phyloP scores from a whole-genome alignment of 2,888 invertebrate species.

The Drosophila neutralis region DNA sequence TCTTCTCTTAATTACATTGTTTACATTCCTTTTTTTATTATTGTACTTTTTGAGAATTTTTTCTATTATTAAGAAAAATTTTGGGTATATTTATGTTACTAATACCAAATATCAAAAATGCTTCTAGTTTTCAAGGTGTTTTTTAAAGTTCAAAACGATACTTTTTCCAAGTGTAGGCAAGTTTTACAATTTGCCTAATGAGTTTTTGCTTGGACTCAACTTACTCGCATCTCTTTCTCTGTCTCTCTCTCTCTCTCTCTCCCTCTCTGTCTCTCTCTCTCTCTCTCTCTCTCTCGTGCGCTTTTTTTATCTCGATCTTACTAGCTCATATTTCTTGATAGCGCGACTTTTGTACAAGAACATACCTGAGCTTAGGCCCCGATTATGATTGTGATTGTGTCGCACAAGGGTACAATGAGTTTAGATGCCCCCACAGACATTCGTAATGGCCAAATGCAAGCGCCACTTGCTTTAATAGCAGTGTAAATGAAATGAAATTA shows the following conservation, averaged over 20 bases:
- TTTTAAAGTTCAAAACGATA: not conserved
- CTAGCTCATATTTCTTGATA: not conserved
- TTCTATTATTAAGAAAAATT: not conserved
- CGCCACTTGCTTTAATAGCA: conserved; percentile 1
- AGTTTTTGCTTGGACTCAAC: conserved; percentile 38
- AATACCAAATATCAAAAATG: not conserved
- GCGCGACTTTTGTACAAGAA: not conserved
- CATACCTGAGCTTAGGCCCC: not conserved
- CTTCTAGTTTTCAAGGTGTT: not conserved
- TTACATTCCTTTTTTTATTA: not conserved
- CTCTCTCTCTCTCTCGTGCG: not conserved
- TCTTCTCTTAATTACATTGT: not conserved
- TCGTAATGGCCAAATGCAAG: conserved; percentile 30
- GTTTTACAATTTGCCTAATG: conserved; percentile 61
- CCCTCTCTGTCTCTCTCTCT: too few species aligned
- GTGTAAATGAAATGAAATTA: conserved; percentile 23
- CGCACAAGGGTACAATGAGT: conserved; percentile 8
- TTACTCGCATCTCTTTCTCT: too few species aligned
- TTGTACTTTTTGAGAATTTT: not conserved
- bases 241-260: too few species aligned
- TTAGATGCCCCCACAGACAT: conserved; percentile 18
- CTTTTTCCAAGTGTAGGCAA: not conserved
- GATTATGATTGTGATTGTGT: conserved; percentile 23
- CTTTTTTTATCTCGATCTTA: too few species aligned
- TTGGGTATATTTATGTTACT: not conserved